Evolutionary conservation across 1,140 invertebrate species (phyloP).

Genomic region (Drosophila neocordata): DNA sequence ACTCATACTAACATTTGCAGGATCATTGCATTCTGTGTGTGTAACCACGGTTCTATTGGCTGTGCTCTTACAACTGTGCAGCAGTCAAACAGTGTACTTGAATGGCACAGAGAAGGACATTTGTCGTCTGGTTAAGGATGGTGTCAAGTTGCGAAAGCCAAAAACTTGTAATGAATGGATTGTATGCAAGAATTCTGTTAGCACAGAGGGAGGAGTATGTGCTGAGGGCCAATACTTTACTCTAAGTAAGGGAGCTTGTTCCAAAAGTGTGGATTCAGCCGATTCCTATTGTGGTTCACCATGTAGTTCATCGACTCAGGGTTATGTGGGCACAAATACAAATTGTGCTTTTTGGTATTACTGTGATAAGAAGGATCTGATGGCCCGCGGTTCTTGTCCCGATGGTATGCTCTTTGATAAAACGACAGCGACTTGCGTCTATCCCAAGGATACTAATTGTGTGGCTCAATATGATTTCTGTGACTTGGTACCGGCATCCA

Average conservation of each 20-base stretch:
- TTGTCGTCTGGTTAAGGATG: conserved; percentile 56
- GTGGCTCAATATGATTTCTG: conserved; percentile 55
- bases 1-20: conserved; percentile 6
- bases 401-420: conserved; percentile 44
- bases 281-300: conserved; percentile 47
- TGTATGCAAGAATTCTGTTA: conserved; percentile 37
- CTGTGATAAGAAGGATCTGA: conserved; percentile 30
- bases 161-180: conserved; percentile 53
- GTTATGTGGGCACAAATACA: conserved; percentile 35
- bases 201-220: conserved; percentile 10
- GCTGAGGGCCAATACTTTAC: conserved; percentile 1
- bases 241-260: conserved; percentile 9
- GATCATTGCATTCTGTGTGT: not conserved
- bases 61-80: conserved; percentile 38
- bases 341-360: conserved; percentile 63
- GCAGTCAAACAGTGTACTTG: conserved; percentile 43
- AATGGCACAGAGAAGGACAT: conserved; percentile 45
- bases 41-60: conserved; percentile 27
- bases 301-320: conserved; percentile 21
- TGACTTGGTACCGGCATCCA: conserved; percentile 32
- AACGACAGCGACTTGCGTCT: conserved; percentile 34
- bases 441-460: conserved; percentile 36
- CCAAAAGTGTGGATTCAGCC: not conserved
- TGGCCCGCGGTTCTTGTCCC: conserved; percentile 37
- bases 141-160: conserved; percentile 53